Evolutionary conservation across 1,140 invertebrate genomes (phyloP), one percentile per base, ranked within the genome.

Genomic region (Linepithema humile): DNA sequence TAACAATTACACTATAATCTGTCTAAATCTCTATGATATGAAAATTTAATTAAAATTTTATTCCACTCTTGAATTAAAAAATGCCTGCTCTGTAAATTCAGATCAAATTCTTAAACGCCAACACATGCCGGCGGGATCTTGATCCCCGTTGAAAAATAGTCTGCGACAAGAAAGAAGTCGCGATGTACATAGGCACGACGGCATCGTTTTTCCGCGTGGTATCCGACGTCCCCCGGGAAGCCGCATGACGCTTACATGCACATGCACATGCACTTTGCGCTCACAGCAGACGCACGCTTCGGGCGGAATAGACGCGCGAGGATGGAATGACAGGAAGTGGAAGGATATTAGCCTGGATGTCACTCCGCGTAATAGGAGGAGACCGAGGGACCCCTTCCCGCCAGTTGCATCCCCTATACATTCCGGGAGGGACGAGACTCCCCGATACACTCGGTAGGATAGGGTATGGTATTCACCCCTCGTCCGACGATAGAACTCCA

Each of bases 281-380:
- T 64, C 26, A n/a, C 73, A 48, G 40, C 53, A 55, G 53, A 55
- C 53, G 53, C 53, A n/a, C 53, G 50, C 38, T 50, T 48, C 70
- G 55, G 65, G 45, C 62, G 60, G 59, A 83, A 86, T 82, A 89
- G 83, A 85, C 86, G 75, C 89, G 84, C 83, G 48, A 82, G 82
- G 55, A 86, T 82, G 83, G 83, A 90, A 88, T 91, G 90, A 92
- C 91, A 91, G 90, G 86, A 90, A 93, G 92, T 91, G 88, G 88
- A 90, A 92, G 91, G 89, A 93, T 92, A 93, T 93, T 93, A 93
- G 91, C 90, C 86, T 91, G 88, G 87, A 92, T 89, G 91, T 91
- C 89, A 91, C 89, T 91, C 85, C 80, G 57, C 53, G 84, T 90
- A 89, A 91, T 90, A 84, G 82, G 82, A 87, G 84, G 85, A 88